Evolutionary conservation across 2,797 vertebrate genomes (phyloP), one percentile per base, ranked within the genome.

Genomic region (Cheirogaleus major): DNA sequence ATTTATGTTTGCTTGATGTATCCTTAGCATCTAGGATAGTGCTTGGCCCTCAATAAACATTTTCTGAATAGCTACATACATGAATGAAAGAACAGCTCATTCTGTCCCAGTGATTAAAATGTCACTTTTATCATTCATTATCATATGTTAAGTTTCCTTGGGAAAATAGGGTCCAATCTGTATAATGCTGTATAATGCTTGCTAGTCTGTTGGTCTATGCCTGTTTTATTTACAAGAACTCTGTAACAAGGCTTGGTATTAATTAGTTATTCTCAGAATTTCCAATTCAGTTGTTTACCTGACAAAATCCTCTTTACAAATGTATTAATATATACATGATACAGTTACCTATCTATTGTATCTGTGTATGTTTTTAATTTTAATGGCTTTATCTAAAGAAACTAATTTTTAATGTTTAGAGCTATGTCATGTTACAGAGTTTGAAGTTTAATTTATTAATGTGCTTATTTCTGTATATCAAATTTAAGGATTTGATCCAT

Each of bases 51-150:
- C 11, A 0, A 92, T 78, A 96, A 95, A 96, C 79, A 96, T 96
- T 96, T 92, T 93, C 79, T 95, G 91, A 86, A 95, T 89, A 79
- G 63, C 87, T 76, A 94, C 89, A 87, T 80, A 80, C 45, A 86
- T 41, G 81, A 76, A 78, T 86, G 69, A 89, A 93, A 95, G 84
- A 95, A 90, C 4, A 95, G 96, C 15, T 83, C 87, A 83, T 92
- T 97, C 59, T 95, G 43, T 3, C 25, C 45, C n/a, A 94, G 9
- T 92, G 48, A 92, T 70, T 80, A 57, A 97, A 95, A 96, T 93
- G 80, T 55, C 91, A 96, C 38, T 96, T 93, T 73, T 79, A 86
- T 69, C 88, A 97, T 93, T 89, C 75, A 95, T 96, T 96, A 95
- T 57, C 91, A 95, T 93, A 93, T 48, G 83, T 95, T 93, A 93